Base-by-base conservation (phyloP, 2,797 vertebrate genomes). In the Leptatherina wallacei region DNA sequence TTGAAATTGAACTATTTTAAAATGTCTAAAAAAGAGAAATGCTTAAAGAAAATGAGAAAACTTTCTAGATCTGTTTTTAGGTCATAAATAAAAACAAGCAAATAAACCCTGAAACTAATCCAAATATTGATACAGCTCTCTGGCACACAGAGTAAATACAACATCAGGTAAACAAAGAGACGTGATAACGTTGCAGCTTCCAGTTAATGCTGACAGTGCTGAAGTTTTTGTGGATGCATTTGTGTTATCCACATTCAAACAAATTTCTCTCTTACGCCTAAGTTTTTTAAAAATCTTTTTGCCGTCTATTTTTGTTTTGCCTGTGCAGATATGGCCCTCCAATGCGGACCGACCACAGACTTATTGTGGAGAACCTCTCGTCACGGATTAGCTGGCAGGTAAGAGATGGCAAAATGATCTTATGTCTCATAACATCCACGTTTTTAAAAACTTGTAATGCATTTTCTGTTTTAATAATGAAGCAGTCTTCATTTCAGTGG, bases 361-460 rank as follows among this genome's bases (percentile, higher is more conserved):
- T 97, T 80, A 94, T 98, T 78, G 97, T 98, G 57, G 96, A 98
- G 90, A 97, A 98, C 85, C 95, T 98, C 30, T 98, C 97, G 0
- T 97, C 97, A 3, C 95, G 96, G 29, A 96, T 97, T 67, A 97
- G 96, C 90, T 97, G 96, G 97, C 97, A 98, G 96, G 96, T 98
- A 95, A 94, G 96, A 83, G 77, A 67, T 83, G 0, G 36, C 38
- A 40, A 1, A 33, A 20, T 54, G 27, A 18, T 52, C 36, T 32
- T 6, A 18, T 42, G 14, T 33, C 13, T 6, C 6, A 13, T 12
- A 42, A 22, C 47, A 22, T 11, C 2, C 20, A 42, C 16, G 14
- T 18, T 42, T 18, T 49, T 20, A 22, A 22, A 49, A 22, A 10
- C 40, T 42, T 18, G 13, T 42, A 11, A 36, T 42, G 2, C 51